Conservation (phyloP, 2,113 vertebrate genomes). For the Beaufortia kweichowensis region DNA sequence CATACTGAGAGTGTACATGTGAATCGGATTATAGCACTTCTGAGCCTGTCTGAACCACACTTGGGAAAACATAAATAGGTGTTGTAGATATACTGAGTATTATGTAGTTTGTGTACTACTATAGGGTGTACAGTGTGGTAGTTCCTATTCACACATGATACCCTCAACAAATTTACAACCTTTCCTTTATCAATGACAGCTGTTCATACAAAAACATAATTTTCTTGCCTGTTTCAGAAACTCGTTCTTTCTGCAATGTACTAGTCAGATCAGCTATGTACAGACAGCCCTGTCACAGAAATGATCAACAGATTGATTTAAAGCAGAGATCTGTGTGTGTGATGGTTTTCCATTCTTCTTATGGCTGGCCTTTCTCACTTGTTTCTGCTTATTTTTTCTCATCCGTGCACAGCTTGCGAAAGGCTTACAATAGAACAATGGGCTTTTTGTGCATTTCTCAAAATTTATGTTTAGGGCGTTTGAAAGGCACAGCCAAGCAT, state of each 20-base stretch:
- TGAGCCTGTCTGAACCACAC: constrained; percentile 5
- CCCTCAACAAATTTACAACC: neutral
- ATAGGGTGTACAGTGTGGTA: neutral
- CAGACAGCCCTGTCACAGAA: constrained; percentile 17
- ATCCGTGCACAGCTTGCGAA: constrained; percentile 22
- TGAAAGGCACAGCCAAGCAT: constrained; percentile 26
- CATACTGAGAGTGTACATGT: constrained; percentile 6
- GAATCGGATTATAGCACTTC: constrained; percentile 32
- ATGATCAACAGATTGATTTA: constrained; percentile 22
- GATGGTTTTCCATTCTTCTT: constrained; percentile 39
- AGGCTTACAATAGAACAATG: constrained; percentile 40
- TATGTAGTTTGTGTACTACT: neutral
- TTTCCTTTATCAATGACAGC: neutral
- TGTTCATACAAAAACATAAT: neutral
- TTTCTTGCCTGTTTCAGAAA: neutral
- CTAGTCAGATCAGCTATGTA: constrained; percentile 5
- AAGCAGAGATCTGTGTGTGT: constrained; percentile 24
- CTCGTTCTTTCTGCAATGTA: constrained; percentile 4
- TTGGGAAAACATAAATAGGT: neutral
- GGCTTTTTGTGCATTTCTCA: constrained; percentile 35
- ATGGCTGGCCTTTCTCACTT: constrained; percentile 26
- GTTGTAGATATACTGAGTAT: neutral
- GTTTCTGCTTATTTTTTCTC: constrained; percentile 42
- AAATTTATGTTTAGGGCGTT: constrained; percentile 4
- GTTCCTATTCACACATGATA: neutral